Evolutionary conservation across 1,140 invertebrate species (phyloP), one percentile per base, ranked within the genome.

Genomic region (Conopomorpha cramerella): DNA sequence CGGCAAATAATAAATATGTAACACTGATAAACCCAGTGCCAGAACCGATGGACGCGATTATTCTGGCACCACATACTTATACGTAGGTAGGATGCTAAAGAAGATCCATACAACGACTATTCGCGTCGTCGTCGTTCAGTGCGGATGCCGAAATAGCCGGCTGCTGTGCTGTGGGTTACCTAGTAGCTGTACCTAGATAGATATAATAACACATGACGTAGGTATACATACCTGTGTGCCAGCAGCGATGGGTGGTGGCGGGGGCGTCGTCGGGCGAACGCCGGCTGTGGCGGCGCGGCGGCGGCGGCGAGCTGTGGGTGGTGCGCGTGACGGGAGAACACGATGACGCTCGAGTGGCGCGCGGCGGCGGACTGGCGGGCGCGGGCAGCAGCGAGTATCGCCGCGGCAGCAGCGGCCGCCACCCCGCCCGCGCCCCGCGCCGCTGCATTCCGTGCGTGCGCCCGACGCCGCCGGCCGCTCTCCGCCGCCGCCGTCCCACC

Each of bases 1-100:
- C 65, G 62, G 62, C 70, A 70, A 71, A 70, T 71, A 71, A 74
- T 74, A 74, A 74, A 76, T 76, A 76, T 74, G 70, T 74, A 74
- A 72, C 67, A 68, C 56, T 71, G 70, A 72, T 72, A 72, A 70
- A 65, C 51, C 56, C 61, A 57, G 57, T 66, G 66, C 10, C 4
- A 23, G 19, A 23, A 6, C 4, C 4, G 19, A 10, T 23, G 4
- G 19, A 4, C 4, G 19, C 4, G 19, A 6, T 6, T 6, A 10
- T 6, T 10, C 4, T 4, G 19, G 19, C 19, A 4, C 4, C 19
- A 4, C 19, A 23, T 10, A 23, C 10, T 6, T 23, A 23, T 23
- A 10, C 19, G 10, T 6, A 23, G 10, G 4, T 23, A 23, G 4
- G 10, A 4, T 6, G 4, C 19, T 23, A 6, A 23, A 10, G 19